Conservation (phyloP, 2,113 vertebrate species). For the Microcebus lehilahytsara region DNA sequence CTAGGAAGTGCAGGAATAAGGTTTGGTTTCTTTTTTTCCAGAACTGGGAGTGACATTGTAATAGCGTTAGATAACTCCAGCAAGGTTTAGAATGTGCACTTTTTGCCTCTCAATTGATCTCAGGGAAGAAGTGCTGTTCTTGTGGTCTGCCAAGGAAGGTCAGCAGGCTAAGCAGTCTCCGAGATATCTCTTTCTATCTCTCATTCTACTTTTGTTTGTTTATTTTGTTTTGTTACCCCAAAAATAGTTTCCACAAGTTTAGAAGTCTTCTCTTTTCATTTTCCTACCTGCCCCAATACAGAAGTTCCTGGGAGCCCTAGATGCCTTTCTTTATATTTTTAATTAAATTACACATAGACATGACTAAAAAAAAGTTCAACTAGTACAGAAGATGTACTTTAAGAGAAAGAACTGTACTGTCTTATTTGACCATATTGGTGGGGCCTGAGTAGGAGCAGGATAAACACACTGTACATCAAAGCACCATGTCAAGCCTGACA, state of each 20-base stretch:
- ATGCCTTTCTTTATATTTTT: background rate
- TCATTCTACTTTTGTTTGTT: background rate
- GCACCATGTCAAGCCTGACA: background rate
- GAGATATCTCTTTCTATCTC: background rate
- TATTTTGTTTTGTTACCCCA: background rate
- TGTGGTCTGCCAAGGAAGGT: background rate
- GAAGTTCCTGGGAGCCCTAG: background rate
- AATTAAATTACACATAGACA: background rate
- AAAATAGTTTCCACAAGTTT: background rate
- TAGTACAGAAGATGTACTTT: background rate
- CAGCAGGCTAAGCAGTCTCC: background rate
- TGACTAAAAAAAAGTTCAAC: background rate
- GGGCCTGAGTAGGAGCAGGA: too few species aligned
- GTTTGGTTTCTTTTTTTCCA: background rate
- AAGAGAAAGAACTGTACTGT: fast-evolving
- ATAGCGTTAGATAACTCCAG: background rate
- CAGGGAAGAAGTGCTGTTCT: background rate
- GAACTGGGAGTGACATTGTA: background rate
- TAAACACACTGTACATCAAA: background rate
- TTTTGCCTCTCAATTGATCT: background rate
- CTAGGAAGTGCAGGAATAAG: background rate
- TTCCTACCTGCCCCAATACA: background rate
- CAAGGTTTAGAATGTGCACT: fast-evolving
- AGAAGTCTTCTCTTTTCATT: background rate
- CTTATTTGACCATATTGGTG: fast-evolving